Percentiles rank a stretch among this genome's conserved stretches.
phyloP scores from a whole-genome alignment of 2,888 invertebrate genomes.

The Lepidocyrtoides sp. region DNA sequence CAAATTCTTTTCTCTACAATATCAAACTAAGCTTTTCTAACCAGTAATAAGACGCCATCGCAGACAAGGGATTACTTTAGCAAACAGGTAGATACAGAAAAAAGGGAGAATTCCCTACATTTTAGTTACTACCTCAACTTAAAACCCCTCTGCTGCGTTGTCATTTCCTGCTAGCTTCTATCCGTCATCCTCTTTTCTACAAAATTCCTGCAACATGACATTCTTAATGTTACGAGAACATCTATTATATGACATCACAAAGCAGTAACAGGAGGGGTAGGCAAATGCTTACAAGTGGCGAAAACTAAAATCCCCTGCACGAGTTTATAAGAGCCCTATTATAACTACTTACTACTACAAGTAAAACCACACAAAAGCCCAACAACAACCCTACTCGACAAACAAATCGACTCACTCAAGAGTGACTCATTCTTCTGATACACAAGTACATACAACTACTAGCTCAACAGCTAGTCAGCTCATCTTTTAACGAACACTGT shows the following conservation, averaged over 20 bases:
- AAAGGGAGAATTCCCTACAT: not conserved
- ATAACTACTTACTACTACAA: no score
- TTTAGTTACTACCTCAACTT: not conserved
- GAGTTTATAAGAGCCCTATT: not conserved
- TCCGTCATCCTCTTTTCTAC: conserved; percentile 8
- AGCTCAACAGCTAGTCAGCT: not conserved
- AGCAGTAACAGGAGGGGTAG: no score
- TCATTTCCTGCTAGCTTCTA: conserved; percentile 37
- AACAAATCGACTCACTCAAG: not conserved
- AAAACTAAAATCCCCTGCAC: not conserved
- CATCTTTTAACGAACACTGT: conserved; percentile 13
- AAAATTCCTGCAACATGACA: not conserved
- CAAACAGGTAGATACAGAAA: not conserved
- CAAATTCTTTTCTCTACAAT: not conserved
- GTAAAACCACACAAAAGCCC: no score
- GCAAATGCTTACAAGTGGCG: not conserved
- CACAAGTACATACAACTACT: not conserved
- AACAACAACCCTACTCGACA: not conserved
- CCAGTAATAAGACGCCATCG: no score
- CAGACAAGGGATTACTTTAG: no score
- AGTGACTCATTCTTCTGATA: conserved; percentile 1
- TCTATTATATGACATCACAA: not conserved
- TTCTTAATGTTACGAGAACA: not conserved
- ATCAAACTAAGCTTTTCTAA: no score
- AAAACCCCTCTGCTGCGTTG: not conserved